Conservation (phyloP, 2,888 invertebrate species). For the Vannuccia rotundouncinata region DNA sequence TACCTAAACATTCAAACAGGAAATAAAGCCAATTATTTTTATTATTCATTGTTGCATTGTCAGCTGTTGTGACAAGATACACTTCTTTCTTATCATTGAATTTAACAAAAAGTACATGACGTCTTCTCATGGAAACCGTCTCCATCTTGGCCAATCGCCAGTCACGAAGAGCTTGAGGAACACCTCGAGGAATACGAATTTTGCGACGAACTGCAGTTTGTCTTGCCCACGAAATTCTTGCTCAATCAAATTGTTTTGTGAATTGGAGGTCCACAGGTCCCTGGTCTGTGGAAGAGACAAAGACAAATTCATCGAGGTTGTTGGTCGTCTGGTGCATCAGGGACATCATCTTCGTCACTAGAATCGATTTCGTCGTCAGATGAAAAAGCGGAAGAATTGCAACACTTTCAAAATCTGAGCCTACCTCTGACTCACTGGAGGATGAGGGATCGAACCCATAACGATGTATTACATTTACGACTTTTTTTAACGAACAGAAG, state of each 20-base stretch:
- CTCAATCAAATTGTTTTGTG: too few species aligned
- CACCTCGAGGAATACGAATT: background rate
- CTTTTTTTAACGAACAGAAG: too few species aligned
- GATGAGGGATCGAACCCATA: background rate
- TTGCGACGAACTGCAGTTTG: background rate
- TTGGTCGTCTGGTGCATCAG: background rate
- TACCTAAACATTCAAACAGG: too few species aligned
- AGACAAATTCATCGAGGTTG: too few species aligned
- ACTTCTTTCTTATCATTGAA: background rate
- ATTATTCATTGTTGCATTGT: background rate
- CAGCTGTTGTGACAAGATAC: slow-evolving; percentile 3
- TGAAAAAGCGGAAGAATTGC: background rate
- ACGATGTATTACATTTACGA: background rate
- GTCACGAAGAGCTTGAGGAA: background rate
- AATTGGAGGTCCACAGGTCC: too few species aligned
- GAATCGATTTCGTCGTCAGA: background rate
- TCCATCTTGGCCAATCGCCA: background rate
- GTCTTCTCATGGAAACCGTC: background rate
- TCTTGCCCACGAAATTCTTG: slow-evolving; percentile 1
- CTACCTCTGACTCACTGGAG: background rate
- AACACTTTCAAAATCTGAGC: background rate
- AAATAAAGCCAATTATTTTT: too few species aligned
- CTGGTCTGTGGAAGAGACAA: too few species aligned
- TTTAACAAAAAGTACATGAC: background rate
- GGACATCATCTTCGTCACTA: background rate